These are phyloP conservation scores for Trachelus tabidus DNA, from an alignment of 2,888 invertebrate species.

Conservation along the genomic window DNA sequence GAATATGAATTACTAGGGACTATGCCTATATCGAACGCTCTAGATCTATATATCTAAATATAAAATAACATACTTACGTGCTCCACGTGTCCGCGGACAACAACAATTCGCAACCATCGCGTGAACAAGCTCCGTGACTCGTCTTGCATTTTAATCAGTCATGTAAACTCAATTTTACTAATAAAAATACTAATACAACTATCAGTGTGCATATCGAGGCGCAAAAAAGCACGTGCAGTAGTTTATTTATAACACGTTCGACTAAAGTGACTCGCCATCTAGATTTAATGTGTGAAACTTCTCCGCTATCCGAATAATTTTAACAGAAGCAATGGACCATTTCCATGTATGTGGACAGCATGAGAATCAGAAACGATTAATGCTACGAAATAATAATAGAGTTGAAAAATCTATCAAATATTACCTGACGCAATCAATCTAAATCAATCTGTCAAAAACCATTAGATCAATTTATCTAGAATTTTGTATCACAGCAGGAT, in stretches of 20 bases:
- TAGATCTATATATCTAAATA: constrained; percentile 6
- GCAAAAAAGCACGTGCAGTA: neutral
- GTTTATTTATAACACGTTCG: neutral
- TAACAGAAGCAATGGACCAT: neutral
- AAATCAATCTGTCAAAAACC: neutral
- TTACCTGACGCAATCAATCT: neutral
- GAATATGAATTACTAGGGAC: neutral
- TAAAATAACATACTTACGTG: constrained; percentile 40
- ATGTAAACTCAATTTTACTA: neutral
- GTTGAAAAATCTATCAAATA: neutral
- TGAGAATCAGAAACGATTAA: neutral
- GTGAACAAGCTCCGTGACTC: constrained; percentile 47
- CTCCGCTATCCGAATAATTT: neutral
- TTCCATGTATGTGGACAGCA: neutral
- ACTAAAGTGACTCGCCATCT: neutral
- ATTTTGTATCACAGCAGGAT: neutral
- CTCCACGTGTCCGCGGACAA: constrained; percentile 49
- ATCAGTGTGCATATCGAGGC: neutral
- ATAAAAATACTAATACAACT: neutral
- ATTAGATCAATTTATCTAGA: neutral
- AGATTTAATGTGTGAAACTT: neutral
- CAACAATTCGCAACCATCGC: constrained; percentile 56
- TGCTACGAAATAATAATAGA: too few species aligned
- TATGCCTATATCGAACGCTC: neutral
- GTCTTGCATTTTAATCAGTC: constrained; percentile 44